These are phyloP conservation scores for Coregonus sp. DNA, from an alignment of 2,797 vertebrate species.

Conservation along the genomic window DNA sequence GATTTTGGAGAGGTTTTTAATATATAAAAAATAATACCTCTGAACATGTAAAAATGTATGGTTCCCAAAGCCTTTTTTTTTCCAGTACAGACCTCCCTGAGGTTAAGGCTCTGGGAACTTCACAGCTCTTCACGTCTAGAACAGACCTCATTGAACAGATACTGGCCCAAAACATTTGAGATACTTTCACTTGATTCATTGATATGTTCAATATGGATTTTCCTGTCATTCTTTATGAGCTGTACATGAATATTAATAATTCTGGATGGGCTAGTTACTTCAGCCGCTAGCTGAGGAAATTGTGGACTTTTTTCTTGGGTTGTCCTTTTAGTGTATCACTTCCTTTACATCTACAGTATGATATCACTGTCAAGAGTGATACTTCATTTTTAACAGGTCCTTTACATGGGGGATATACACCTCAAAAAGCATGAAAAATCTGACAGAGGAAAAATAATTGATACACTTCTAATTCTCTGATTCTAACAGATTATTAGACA, in stretches of 20 bases:
- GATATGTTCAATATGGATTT: not conserved
- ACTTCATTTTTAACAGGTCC: not conserved
- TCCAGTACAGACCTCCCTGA: constrained; percentile 29
- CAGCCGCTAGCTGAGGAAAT: no score
- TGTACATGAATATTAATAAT: not conserved
- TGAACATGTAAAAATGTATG: constrained; percentile 62
- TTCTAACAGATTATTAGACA: constrained; percentile 94
- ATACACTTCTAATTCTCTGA: constrained; percentile 25
- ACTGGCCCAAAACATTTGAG: not conserved
- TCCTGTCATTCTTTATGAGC: not conserved
- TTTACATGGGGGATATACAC: constrained; percentile 2
- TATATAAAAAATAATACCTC: constrained; percentile 40
- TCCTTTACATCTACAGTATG: not conserved
- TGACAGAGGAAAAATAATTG: not conserved
- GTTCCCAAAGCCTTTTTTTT: constrained; percentile 39
- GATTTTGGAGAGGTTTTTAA: constrained; percentile 51
- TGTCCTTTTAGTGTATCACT: no score
- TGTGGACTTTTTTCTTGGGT: no score
- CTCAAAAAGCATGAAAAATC: not conserved
- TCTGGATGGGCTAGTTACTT: not conserved
- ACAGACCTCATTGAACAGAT: constrained; percentile 33
- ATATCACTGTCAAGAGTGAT: not conserved
- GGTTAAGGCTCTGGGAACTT: constrained; percentile 29
- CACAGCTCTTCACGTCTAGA: constrained; percentile 12
- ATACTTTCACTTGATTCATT: not conserved